Evolutionary conservation across 2,113 vertebrate genomes (phyloP).

Genomic region (Columbina picui): DNA sequence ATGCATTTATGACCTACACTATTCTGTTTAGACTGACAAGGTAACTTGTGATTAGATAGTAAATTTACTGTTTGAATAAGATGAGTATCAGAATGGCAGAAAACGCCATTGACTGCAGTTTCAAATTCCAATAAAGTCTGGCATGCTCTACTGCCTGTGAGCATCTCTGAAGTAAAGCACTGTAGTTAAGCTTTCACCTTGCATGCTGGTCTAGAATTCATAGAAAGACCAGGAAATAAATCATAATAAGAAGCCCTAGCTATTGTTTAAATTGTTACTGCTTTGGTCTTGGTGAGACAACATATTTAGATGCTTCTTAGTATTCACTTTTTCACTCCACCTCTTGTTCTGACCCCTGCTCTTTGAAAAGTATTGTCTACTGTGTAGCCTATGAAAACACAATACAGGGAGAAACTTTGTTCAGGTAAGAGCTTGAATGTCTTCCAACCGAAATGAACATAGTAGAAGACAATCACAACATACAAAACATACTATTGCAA

Average conservation of each 20-base stretch:
- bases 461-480: neutral
- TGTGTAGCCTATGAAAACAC: neutral
- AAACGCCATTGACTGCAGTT: slow-evolving; percentile 31
- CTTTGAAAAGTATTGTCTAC: neutral
- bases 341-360: neutral
- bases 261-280: neutral
- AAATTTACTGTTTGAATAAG: slow-evolving; percentile 67
- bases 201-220: slow-evolving; percentile 1
- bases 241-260: neutral
- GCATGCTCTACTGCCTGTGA: slow-evolving; percentile 27
- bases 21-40: slow-evolving; percentile 55
- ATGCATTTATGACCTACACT: slow-evolving; percentile 16
- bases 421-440: neutral
- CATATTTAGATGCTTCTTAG: neutral
- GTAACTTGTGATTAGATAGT: slow-evolving; percentile 63
- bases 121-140: slow-evolving; percentile 52
- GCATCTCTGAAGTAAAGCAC: slow-evolving; percentile 29
- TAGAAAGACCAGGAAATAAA: neutral
- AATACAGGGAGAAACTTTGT: neutral
- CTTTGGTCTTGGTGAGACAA: neutral
- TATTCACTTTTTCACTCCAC: neutral
- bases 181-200: slow-evolving; percentile 55
- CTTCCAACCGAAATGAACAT: neutral
- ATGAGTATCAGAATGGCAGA: slow-evolving; percentile 13
- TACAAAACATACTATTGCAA: neutral